Base-by-base conservation (phyloP, 2,113 vertebrate genomes). In the Dasyornis broadbenti region DNA sequence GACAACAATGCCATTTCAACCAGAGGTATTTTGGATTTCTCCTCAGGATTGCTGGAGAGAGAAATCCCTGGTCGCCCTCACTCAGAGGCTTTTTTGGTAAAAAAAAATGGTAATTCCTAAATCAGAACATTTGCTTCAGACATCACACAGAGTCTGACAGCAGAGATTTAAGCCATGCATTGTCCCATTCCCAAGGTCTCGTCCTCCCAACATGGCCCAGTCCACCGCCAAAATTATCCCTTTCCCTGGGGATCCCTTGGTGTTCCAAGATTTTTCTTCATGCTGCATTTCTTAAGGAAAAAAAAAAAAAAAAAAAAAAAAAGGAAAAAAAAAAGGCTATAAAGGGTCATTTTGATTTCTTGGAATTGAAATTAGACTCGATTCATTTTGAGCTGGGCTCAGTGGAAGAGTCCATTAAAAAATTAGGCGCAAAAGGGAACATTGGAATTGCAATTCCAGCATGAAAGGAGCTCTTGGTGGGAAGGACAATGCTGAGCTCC, bases 321-420 rank as follows among this genome's bases (percentile, higher is more conserved):
- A 22, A 9, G 8, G 17, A 13, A 23, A 78, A 57, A 75, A 57
- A 56, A 79, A 75, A 40, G 2, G 6, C 30, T 73, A 78, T 53
- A n/a, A 92, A 94, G 44, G 19, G 57, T 87, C 40, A 22, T 90
- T 87, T 84, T 79, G 35, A 49, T 75, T 70, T 3, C 2, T 83
- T 66, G 63, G 76, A 92, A 91, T 71, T 76, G 49, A 63, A 83
- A 94, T 91, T 33, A 84, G 49, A 65, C 54, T 71, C 1, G 16
- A 90, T 85, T 87, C 27, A 7, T 60, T 81, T 71, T 54, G 66
- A 68, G 73, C 54, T 77, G 70, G n/a, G 68, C 49, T 72, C 33
- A 11, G 60, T 78, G 68, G 50, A 91, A 82, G 83, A 89, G 84
- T 82, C 86, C 90, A 52, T 92, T 91, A 80, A 89, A 92, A 91